A percentile compares a stretch with the other conserved stretches of the same genome.
These are phyloP conservation scores for Arctopsyche grandis DNA, from an alignment of 1,140 invertebrate species.

Conservation along the genomic window DNA sequence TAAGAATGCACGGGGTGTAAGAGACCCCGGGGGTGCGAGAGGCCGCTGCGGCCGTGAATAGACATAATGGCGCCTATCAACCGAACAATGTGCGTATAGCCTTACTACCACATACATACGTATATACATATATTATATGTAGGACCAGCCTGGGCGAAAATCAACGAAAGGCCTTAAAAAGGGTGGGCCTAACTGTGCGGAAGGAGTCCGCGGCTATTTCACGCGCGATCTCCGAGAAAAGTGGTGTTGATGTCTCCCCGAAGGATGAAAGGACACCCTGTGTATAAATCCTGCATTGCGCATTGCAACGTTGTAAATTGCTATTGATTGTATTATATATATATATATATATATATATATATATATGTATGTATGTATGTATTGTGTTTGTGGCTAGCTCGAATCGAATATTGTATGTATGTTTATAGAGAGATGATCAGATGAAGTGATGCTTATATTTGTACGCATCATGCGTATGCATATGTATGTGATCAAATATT, in stretches of 20 bases:
- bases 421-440: too few species aligned
- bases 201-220: background rate
- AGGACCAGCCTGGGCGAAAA: background rate
- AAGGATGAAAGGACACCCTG: background rate
- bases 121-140: background rate
- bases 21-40: background rate
- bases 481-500: too few species aligned
- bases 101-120: background rate
- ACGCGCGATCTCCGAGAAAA: constrained; percentile 2
- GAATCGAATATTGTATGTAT: too few species aligned
- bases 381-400: too few species aligned
- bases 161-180: background rate
- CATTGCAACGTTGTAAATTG: too few species aligned
- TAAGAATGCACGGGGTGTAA: background rate
- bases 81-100: constrained; percentile 38
- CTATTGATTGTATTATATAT: too few species aligned
- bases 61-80: constrained; percentile 38
- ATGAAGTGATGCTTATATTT: too few species aligned
- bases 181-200: constrained; percentile 5
- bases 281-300: background rate
- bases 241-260: background rate
- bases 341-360: too few species aligned
- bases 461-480: too few species aligned
- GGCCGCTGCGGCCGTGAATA: background rate
- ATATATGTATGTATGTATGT: too few species aligned